phyloP scores from a whole-genome alignment of 1,140 invertebrate genomes.

The Sitodiplosis mosellana region DNA sequence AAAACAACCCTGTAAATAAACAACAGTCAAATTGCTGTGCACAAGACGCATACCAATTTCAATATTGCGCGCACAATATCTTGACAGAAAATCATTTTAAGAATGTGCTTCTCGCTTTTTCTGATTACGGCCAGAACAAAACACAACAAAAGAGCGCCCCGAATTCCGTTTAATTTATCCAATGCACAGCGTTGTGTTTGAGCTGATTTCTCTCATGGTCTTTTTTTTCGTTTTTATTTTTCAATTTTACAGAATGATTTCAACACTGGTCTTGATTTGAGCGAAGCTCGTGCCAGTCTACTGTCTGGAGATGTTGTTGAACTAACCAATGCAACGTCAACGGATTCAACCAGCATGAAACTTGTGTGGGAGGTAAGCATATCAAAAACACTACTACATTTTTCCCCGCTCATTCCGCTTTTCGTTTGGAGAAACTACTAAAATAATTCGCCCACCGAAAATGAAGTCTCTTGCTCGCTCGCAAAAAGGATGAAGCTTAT shows the following conservation, averaged over 20 bases:
- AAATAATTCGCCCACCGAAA: neutral
- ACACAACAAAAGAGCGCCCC: neutral
- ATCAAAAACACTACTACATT: neutral
- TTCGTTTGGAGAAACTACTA: neutral
- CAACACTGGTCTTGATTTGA: conserved; percentile 34
- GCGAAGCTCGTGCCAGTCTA: conserved; percentile 43
- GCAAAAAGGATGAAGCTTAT: neutral
- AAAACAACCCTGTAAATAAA: no score
- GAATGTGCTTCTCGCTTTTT: no score
- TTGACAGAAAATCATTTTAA: no score
- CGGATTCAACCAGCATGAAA: conserved; percentile 65
- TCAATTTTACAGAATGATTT: conserved; percentile 10
- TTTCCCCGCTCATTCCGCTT: neutral
- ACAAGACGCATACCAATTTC: no score
- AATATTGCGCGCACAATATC: no score
- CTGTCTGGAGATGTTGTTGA: conserved; percentile 55
- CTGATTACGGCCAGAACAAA: no score
- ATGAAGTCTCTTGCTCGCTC: neutral
- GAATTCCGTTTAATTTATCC: neutral
- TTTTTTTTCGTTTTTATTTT: neutral
- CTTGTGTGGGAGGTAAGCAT: conserved; percentile 60
- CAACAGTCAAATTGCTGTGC: no score
- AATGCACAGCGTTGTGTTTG: neutral
- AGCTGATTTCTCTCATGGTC: neutral
- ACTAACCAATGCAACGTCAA: conserved; percentile 57